These are phyloP conservation scores for Acrossocheilus fasciatus DNA, from an alignment of 2,797 vertebrate genomes.

Conservation along the genomic window DNA sequence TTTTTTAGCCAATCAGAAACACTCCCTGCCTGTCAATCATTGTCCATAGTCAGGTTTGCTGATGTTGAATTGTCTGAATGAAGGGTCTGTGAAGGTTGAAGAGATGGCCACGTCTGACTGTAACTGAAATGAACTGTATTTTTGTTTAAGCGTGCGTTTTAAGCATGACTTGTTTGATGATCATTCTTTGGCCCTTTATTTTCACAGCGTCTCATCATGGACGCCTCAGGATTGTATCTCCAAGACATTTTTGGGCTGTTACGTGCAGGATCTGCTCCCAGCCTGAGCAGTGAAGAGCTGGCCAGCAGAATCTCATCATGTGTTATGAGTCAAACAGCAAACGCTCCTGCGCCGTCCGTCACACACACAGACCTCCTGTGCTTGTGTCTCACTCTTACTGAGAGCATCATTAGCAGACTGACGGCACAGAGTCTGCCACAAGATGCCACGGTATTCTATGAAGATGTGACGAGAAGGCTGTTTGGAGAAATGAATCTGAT, in stretches of 20 bases:
- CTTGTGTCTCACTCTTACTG: constrained; percentile 80
- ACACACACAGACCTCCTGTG: constrained; percentile 63
- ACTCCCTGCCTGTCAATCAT: neutral
- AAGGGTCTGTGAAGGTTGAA: neutral
- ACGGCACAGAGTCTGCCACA: constrained; percentile 58
- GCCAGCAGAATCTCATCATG: constrained; percentile 39
- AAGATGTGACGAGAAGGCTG: constrained; percentile 54
- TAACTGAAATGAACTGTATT: no score
- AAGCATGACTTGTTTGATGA: neutral
- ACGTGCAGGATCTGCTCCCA: constrained; percentile 14
- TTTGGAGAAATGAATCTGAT: constrained; percentile 67
- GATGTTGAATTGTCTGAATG: neutral
- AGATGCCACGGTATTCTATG: constrained; percentile 34
- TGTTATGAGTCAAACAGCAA: constrained; percentile 19
- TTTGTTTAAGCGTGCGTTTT: neutral
- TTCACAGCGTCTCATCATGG: constrained; percentile 26
- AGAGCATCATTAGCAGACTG: constrained; percentile 71
- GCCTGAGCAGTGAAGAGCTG: constrained; percentile 29
- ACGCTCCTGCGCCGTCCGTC: constrained; percentile 12
- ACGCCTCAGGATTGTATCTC: constrained; percentile 15
- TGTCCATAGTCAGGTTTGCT: neutral
- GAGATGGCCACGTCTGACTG: neutral
- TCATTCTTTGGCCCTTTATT: neutral
- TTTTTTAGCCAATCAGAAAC: neutral
- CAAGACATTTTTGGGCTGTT: constrained; percentile 36